These are phyloP conservation scores for Athalia circularis DNA, from an alignment of 2,888 invertebrate genomes.

Conservation along the genomic window DNA sequence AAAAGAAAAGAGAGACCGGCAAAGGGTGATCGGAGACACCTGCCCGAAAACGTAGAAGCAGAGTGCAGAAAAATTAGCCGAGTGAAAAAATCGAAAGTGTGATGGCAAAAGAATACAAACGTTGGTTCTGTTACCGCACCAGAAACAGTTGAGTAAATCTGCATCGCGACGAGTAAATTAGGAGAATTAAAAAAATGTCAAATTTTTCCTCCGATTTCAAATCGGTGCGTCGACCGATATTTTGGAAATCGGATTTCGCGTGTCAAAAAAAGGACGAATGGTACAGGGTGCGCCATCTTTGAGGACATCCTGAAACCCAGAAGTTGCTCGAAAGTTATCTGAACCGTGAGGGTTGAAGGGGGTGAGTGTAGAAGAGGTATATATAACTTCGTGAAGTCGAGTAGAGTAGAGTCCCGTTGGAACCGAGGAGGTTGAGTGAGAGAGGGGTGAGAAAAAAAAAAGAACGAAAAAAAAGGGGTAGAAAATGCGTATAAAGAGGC, in stretches of 20 bases:
- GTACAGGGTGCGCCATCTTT: slow-evolving; percentile 34
- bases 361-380: not conserved
- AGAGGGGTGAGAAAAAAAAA: not conserved
- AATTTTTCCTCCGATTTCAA: not conserved
- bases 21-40: not conserved
- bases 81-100: too few species aligned
- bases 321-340: not conserved
- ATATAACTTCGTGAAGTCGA: too few species aligned
- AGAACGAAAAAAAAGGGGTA: not conserved
- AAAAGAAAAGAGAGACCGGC: too few species aligned
- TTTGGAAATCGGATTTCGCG: not conserved
- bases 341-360: slow-evolving; percentile 7
- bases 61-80: too few species aligned
- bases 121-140: too few species aligned
- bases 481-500: slow-evolving; percentile 12
- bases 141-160: too few species aligned
- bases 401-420: not conserved
- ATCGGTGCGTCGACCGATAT: not conserved
- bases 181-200: not conserved
- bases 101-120: too few species aligned
- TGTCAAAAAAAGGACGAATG: slow-evolving; percentile 4
- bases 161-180: too few species aligned
- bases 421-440: not conserved
- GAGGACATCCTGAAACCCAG: slow-evolving; percentile 14
- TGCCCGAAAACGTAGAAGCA: not conserved